These are phyloP conservation scores for Aleiodes sp. DNA, from an alignment of 1,140 invertebrate genomes.

Conservation along the genomic window DNA sequence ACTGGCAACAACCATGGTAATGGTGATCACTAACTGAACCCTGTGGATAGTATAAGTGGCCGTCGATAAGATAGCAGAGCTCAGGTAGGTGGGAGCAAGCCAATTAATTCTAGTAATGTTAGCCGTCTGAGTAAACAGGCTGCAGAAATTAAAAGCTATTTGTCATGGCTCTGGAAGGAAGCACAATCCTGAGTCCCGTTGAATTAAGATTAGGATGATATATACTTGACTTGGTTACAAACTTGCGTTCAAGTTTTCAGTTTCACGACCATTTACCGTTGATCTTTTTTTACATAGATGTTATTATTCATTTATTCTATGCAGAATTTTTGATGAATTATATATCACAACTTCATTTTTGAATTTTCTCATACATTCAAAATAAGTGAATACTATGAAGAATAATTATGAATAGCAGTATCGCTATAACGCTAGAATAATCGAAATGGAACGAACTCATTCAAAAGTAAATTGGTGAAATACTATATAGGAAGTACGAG, in stretches of 20 bases:
- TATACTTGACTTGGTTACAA: slow-evolving; percentile 4
- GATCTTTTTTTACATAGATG: too few relatives aligned
- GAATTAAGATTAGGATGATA: slow-evolving; percentile 65
- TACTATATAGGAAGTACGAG: not conserved
- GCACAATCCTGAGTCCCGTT: slow-evolving; percentile 39
- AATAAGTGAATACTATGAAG: too few relatives aligned
- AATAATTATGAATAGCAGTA: too few relatives aligned
- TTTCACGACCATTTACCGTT: too few relatives aligned
- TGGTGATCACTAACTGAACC: slow-evolving; percentile 23
- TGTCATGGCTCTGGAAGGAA: slow-evolving; percentile 53
- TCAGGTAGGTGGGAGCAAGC: slow-evolving; percentile 47
- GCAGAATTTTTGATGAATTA: too few relatives aligned
- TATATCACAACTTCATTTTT: too few relatives aligned
- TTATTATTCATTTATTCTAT: too few relatives aligned
- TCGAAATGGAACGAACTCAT: not conserved
- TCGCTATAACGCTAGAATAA: not conserved
- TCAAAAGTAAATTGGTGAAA: not conserved
- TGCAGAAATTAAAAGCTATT: slow-evolving; percentile 68
- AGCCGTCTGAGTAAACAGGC: slow-evolving; percentile 58
- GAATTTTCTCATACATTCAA: too few relatives aligned
- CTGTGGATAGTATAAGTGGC: slow-evolving; percentile 58
- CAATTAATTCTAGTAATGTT: slow-evolving; percentile 61
- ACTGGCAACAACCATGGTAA: slow-evolving; percentile 1
- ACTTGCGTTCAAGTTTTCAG: slow-evolving; percentile 25
- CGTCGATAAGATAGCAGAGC: slow-evolving; percentile 62